Percentiles rank a stretch among this genome's conserved stretches.
phyloP scores from a whole-genome alignment of 1,140 invertebrate genomes.

The Leptinotarsa lineolata region DNA sequence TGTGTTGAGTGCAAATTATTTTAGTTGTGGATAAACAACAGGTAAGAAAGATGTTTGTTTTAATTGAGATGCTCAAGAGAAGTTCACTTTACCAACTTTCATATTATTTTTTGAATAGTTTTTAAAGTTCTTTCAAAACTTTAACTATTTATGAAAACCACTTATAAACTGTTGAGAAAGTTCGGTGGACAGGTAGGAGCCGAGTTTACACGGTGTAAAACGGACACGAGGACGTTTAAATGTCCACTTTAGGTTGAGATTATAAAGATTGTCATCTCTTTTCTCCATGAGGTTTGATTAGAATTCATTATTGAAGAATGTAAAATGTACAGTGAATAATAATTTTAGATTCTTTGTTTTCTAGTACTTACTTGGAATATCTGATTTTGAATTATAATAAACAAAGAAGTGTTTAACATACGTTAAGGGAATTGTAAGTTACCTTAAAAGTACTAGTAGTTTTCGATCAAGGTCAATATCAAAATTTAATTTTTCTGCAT shows the following conservation, averaged over 20 bases:
- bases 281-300: constrained; percentile 10
- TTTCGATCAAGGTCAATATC: background rate
- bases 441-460: background rate
- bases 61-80: background rate
- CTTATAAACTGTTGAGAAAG: constrained; percentile 16
- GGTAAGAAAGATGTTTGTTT: constrained; percentile 33
- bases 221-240: constrained; percentile 38
- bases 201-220: constrained; percentile 35
- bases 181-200: constrained; percentile 40
- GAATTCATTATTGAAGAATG: background rate
- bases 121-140: background rate
- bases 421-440: background rate
- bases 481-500: too few species aligned
- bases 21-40: constrained; percentile 38
- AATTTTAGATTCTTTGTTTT: background rate
- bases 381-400: background rate
- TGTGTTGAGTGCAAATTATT: constrained; percentile 35
- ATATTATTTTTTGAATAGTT: background rate
- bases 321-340: background rate
- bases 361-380: background rate
- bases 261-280: constrained; percentile 31
- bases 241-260: constrained; percentile 36
- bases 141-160: constrained; percentile 18
- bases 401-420: constrained; percentile 6
- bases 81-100: background rate